phyloP scores from a whole-genome alignment of 2,113 vertebrate genomes.

The Gadus chalcogrammus region DNA sequence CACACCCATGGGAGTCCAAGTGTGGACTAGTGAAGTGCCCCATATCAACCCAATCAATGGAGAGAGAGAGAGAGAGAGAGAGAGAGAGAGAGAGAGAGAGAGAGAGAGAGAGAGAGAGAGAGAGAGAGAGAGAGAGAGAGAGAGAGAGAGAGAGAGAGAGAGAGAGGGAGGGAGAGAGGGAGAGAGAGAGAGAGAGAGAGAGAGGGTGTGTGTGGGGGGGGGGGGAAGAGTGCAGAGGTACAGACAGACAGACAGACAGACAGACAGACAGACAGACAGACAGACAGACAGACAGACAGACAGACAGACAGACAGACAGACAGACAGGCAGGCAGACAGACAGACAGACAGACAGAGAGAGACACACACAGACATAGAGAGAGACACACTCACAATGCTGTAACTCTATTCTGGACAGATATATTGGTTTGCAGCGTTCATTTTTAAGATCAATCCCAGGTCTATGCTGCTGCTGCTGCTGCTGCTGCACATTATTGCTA shows the following conservation, averaged over 20 bases:
- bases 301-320: no score
- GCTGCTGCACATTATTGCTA: no score
- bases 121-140: background rate
- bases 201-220: no score
- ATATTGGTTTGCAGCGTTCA: background rate
- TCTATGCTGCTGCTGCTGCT: no score
- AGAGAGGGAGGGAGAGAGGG: background rate
- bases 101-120: background rate
- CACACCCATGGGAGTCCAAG: conserved; percentile 22
- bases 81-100: no score
- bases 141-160: background rate
- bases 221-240: background rate
- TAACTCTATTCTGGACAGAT: background rate
- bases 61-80: background rate
- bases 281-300: no score
- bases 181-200: background rate
- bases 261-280: conserved; percentile 2
- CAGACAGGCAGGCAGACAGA: background rate
- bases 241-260: background rate
- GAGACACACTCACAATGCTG: background rate
- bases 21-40: conserved; percentile 20
- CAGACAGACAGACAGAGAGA: no score
- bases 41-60: conserved; percentile 19
- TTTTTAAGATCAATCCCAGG: background rate
- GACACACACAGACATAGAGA: conserved; percentile 1